Evolutionary conservation across 2,113 vertebrate species (phyloP).

Genomic region (Loxodonta africana): DNA sequence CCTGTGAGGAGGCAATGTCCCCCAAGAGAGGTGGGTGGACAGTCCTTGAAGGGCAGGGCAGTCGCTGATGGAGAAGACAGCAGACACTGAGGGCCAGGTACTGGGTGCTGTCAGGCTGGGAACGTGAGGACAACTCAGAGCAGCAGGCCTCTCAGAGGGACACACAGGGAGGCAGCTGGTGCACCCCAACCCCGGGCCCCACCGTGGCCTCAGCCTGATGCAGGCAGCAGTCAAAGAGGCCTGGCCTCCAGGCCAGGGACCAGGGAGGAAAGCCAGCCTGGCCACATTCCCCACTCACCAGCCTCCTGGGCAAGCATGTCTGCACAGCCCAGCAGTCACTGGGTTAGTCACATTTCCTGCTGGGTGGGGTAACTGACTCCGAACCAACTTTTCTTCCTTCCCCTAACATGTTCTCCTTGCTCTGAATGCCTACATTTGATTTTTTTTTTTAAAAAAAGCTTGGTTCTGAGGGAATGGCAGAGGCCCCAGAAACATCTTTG

Average conservation of each 20-base stretch:
- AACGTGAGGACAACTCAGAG: neutral
- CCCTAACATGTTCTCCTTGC: neutral
- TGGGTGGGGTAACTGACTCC: slow-evolving; percentile 52
- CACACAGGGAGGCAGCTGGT: too few species aligned
- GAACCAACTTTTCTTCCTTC: neutral
- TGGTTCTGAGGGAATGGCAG: neutral
- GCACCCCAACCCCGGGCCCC: neutral
- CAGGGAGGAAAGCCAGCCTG: neutral
- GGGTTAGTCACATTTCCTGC: slow-evolving; percentile 72
- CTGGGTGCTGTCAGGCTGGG: neutral
- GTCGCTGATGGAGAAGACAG: neutral
- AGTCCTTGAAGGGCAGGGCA: neutral
- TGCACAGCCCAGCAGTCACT: neutral
- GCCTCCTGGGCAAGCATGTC: neutral
- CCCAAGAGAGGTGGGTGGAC: neutral
- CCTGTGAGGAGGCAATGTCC: accelerated
- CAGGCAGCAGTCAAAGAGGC: neutral
- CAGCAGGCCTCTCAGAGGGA: neutral
- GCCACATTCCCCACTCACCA: neutral
- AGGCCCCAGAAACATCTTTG: neutral
- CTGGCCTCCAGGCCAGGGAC: neutral
- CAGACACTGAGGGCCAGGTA: accelerated
- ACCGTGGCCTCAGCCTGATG: neutral
- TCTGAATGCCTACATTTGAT: neutral
- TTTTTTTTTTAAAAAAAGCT: neutral